A percentile compares a stretch with the other conserved stretches of the same genome.
These are phyloP conservation scores for Iguana delicatissima DNA, from an alignment of 2,797 vertebrate species.

Conservation along the genomic window DNA sequence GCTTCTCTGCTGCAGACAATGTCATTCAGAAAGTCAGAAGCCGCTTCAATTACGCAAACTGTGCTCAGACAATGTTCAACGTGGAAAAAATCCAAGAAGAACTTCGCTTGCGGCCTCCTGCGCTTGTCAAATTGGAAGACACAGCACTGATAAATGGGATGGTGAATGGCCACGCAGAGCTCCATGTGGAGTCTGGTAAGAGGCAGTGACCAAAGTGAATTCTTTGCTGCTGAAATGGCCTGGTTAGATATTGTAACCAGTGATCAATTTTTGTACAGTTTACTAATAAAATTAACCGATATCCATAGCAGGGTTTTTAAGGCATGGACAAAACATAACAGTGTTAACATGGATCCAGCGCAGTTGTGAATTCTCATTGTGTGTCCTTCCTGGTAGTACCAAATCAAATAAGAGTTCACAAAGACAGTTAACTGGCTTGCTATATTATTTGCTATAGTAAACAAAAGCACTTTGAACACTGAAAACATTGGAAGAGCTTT, in stretches of 20 bases:
- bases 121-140: conserved; percentile 86
- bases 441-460: too few relatives aligned
- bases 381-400: neutral
- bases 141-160: conserved; percentile 83
- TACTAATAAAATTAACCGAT: neutral
- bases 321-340: neutral
- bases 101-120: conserved; percentile 83
- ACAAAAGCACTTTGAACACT: too few relatives aligned
- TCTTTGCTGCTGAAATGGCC: too few relatives aligned
- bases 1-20: conserved; percentile 79
- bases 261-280: neutral
- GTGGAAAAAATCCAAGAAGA: conserved; percentile 89
- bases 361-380: neutral
- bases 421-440: neutral
- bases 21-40: conserved; percentile 92
- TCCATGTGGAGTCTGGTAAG: conserved; percentile 83
- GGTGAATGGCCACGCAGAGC: conserved; percentile 78
- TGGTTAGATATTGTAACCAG: neutral
- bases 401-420: neutral
- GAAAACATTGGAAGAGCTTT: neutral
- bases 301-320: too few relatives aligned
- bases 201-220: neutral
- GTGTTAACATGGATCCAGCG: too few relatives aligned
- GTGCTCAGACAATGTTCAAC: conserved; percentile 78
- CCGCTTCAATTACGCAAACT: conserved; percentile 85